Conservation (phyloP, 2,888 invertebrate genomes). For the Altica lythri region DNA sequence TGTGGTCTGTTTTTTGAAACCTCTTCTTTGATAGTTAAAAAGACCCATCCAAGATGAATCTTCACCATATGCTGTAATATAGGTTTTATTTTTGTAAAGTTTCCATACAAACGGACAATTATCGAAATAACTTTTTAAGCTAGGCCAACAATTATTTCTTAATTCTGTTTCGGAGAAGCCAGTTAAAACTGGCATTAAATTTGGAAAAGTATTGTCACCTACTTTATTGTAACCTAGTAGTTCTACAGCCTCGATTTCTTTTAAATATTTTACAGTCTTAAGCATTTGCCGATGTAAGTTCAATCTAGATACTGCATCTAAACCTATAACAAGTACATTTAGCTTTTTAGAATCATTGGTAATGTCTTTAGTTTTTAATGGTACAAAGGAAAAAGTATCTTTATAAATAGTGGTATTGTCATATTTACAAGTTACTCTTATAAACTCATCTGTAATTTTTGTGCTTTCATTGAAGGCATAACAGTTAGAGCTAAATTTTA, state of each 20-base stretch:
- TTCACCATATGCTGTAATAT: slow-evolving; percentile 80
- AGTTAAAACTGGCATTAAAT: slow-evolving; percentile 78
- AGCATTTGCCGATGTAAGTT: slow-evolving; percentile 87
- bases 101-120: slow-evolving; percentile 86
- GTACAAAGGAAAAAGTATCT: slow-evolving; percentile 72
- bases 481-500: slow-evolving; percentile 60
- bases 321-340: slow-evolving; percentile 79
- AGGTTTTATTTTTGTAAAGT: slow-evolving; percentile 72
- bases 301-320: slow-evolving; percentile 84
- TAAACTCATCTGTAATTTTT: slow-evolving; percentile 67
- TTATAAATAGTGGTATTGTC: slow-evolving; percentile 62
- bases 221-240: slow-evolving; percentile 91
- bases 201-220: slow-evolving; percentile 93
- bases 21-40: slow-evolving; percentile 79
- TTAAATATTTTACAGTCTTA: slow-evolving; percentile 66
- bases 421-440: slow-evolving; percentile 67
- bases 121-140: slow-evolving; percentile 67
- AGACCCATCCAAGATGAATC: slow-evolving; percentile 79
- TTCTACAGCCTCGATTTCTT: slow-evolving; percentile 69
- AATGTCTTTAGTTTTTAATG: slow-evolving; percentile 50
- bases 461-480: slow-evolving; percentile 58
- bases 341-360: slow-evolving; percentile 46
- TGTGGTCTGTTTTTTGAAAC: slow-evolving; percentile 79
- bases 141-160: slow-evolving; percentile 64
- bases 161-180: slow-evolving; percentile 73